phyloP scores from a whole-genome alignment of 2,113 vertebrate genomes.

The Sebastes schlegelii region DNA sequence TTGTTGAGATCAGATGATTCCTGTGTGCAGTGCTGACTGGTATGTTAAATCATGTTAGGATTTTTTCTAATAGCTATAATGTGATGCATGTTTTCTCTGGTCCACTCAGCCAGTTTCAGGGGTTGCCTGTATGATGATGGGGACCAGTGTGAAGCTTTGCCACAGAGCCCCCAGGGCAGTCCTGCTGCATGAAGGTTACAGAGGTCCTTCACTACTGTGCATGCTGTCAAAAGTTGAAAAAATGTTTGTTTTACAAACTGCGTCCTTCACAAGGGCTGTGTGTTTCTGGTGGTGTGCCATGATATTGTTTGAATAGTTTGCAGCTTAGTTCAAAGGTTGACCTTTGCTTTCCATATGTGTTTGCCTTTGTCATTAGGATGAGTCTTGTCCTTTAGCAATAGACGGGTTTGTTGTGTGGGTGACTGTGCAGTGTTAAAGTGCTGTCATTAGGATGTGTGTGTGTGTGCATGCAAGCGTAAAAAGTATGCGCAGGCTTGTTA shows the following conservation, averaged over 20 bases:
- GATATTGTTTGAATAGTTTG: background rate
- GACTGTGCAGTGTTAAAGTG: constrained; percentile 11
- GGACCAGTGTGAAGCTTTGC: constrained; percentile 18
- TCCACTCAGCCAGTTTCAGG: constrained; percentile 8
- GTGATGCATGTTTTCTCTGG: constrained; percentile 53
- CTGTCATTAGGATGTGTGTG: constrained; percentile 12
- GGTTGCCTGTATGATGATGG: constrained; percentile 35
- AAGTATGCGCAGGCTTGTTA: constrained; percentile 28
- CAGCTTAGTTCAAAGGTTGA: background rate
- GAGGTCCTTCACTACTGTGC: background rate
- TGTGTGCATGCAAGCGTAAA: background rate
- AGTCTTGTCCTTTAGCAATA: background rate
- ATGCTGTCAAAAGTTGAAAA: constrained; percentile 7
- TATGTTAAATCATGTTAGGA: constrained; percentile 34
- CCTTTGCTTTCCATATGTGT: background rate
- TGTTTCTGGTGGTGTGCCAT: background rate
- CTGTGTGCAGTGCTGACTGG: background rate
- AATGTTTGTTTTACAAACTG: background rate
- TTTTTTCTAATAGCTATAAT: constrained; percentile 49
- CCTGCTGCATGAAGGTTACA: background rate
- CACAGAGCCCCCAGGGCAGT: constrained; percentile 16
- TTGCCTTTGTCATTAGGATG: constrained; percentile 4
- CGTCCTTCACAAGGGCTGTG: constrained; percentile 28
- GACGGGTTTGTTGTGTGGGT: constrained; percentile 12
- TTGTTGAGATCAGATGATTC: background rate